Conservation (phyloP, 1,140 invertebrate species). For the Vollenhovia emeryi region DNA sequence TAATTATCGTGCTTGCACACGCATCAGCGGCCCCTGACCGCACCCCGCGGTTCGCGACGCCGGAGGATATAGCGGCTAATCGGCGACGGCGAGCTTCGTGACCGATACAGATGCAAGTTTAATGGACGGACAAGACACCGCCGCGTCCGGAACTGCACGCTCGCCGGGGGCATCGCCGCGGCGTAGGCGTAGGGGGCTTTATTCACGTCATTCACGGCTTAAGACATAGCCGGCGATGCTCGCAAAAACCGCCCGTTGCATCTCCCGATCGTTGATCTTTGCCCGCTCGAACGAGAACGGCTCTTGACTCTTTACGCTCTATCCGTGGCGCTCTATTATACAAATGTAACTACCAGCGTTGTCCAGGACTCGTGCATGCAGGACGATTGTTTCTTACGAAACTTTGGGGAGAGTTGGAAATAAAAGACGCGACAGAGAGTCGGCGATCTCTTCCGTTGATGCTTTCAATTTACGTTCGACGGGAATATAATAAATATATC, state of each 20-base stretch:
- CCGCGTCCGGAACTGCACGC: conserved; percentile 26
- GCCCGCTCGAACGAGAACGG: conserved; percentile 37
- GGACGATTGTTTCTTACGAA: not conserved
- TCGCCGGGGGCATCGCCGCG: not conserved
- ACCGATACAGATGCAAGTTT: conserved; percentile 67
- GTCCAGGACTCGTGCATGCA: not conserved
- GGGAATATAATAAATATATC: too few relatives aligned
- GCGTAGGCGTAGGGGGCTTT: conserved; percentile 58
- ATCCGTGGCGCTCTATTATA: conserved; percentile 3
- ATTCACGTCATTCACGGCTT: conserved; percentile 56
- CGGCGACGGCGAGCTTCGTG: conserved; percentile 54
- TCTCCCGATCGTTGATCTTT: conserved; percentile 54
- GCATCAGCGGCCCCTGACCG: conserved; percentile 5
- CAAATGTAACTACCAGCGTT: not conserved
- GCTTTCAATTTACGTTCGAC: not conserved
- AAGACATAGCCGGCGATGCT: not conserved
- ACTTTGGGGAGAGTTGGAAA: not conserved
- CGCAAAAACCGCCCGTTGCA: conserved; percentile 12
- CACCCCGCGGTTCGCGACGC: not conserved
- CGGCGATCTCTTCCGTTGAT: not conserved
- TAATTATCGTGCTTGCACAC: conserved; percentile 23
- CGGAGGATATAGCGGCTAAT: conserved; percentile 12
- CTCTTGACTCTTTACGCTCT: not conserved
- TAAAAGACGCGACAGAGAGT: not conserved
- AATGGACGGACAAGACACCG: conserved; percentile 34